Evolutionary conservation across 2,888 invertebrate genomes (phyloP).

Genomic region (Orthonychiurus folsomi): DNA sequence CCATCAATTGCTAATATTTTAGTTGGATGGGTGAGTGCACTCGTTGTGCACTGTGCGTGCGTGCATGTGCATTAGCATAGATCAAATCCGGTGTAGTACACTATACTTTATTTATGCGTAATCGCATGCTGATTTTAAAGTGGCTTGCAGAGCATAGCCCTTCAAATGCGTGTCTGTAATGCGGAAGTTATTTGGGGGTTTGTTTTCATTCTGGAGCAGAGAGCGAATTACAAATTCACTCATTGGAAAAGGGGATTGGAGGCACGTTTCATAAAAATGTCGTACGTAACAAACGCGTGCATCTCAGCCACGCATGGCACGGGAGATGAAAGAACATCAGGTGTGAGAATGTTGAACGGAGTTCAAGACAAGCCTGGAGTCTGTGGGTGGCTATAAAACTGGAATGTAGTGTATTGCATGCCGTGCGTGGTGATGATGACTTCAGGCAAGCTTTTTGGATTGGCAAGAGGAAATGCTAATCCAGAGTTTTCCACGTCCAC

Average conservation of each 20-base stretch:
- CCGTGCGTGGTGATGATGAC: neutral
- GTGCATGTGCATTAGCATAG: too few relatives aligned
- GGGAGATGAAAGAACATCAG: neutral
- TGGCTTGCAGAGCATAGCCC: neutral
- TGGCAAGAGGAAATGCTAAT: neutral
- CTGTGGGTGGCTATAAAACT: neutral
- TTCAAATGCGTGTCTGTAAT: too few relatives aligned
- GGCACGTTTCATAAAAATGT: neutral
- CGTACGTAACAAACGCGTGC: neutral
- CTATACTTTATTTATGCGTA: too few relatives aligned
- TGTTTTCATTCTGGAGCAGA: neutral
- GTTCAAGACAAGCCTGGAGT: neutral
- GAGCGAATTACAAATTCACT: neutral
- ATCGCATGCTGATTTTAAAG: neutral
- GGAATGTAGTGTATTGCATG: neutral
- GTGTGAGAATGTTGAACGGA: neutral
- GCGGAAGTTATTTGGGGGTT: neutral
- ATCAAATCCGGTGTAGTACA: too few relatives aligned
- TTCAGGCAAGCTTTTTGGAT: neutral
- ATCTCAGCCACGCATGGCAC: neutral
- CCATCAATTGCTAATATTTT: neutral
- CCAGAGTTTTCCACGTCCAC: neutral
- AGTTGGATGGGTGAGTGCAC: too few relatives aligned
- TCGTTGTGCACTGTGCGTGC: neutral
- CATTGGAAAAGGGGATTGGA: neutral